These are phyloP conservation scores for Cantharis lateralis DNA, from an alignment of 2,888 invertebrate genomes.

Conservation along the genomic window DNA sequence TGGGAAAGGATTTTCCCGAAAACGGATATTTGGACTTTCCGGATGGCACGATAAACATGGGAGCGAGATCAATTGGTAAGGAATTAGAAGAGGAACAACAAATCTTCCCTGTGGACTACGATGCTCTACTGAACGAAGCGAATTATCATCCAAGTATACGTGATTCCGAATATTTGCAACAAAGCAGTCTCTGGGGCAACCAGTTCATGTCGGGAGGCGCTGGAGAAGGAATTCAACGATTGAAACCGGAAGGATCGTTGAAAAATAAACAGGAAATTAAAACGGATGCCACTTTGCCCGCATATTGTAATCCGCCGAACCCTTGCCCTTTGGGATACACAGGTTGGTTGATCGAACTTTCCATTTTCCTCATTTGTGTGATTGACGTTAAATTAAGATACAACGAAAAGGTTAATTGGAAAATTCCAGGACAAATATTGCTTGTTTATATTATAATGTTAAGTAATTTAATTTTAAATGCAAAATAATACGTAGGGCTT, in stretches of 20 bases:
- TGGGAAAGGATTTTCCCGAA: conserved; percentile 75
- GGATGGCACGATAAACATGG: conserved; percentile 52
- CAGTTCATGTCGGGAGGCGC: conserved; percentile 78
- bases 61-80: conserved; percentile 43
- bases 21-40: conserved; percentile 70
- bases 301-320: conserved; percentile 99
- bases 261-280: conserved; percentile 78
- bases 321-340: conserved; percentile 95
- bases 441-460: not conserved
- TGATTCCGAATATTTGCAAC: conserved; percentile 86
- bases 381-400: not conserved
- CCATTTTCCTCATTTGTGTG: not conserved
- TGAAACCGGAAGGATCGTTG: conserved; percentile 62
- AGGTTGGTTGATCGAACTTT: conserved; percentile 58
- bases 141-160: conserved; percentile 79
- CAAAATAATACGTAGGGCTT: not conserved
- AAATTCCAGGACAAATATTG: not conserved
- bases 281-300: conserved; percentile 89
- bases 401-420: not conserved
- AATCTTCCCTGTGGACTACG: conserved; percentile 68
- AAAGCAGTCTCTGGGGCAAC: conserved; percentile 69
- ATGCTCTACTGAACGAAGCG: conserved; percentile 63
- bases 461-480: not conserved
- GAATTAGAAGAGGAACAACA: conserved; percentile 60
- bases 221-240: conserved; percentile 74